Conservation (phyloP, 2,797 vertebrate species). For the Urophycis tenuis region DNA sequence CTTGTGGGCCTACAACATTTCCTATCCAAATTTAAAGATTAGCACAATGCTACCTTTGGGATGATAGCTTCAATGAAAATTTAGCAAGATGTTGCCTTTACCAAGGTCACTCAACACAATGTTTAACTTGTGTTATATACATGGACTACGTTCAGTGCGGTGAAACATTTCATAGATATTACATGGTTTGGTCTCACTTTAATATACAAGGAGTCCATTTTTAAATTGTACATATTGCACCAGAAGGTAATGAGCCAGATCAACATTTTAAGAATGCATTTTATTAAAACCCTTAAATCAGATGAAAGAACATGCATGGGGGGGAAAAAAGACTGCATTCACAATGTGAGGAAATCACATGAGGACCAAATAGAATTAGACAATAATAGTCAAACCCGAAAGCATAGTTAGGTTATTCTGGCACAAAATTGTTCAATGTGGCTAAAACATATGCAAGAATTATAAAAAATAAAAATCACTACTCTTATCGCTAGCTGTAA, state of each 20-base stretch:
- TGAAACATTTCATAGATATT: neutral
- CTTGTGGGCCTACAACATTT: neutral
- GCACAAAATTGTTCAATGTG: constrained; percentile 41
- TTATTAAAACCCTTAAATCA: constrained; percentile 55
- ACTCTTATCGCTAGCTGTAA: neutral
- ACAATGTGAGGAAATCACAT: constrained; percentile 13
- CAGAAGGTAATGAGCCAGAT: neutral
- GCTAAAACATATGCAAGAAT: constrained; percentile 16
- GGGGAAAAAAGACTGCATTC: constrained; percentile 30
- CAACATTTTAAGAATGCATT: constrained; percentile 25
- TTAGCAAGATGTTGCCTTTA: neutral
- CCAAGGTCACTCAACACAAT: too few relatives aligned
- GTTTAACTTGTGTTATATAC: neutral
- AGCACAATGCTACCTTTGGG: neutral
- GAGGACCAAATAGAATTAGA: constrained; percentile 33
- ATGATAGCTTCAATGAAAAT: neutral
- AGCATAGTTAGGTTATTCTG: constrained; percentile 41
- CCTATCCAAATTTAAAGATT: neutral
- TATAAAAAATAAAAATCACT: constrained; percentile 3
- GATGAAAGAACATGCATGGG: constrained; percentile 52
- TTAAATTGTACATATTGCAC: neutral
- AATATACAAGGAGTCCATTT: too few relatives aligned
- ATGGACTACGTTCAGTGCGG: neutral
- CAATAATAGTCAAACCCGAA: constrained; percentile 31
- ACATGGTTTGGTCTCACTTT: too few relatives aligned